phyloP scores from a whole-genome alignment of 2,113 vertebrate species.

The Pelodiscus sinensis region DNA sequence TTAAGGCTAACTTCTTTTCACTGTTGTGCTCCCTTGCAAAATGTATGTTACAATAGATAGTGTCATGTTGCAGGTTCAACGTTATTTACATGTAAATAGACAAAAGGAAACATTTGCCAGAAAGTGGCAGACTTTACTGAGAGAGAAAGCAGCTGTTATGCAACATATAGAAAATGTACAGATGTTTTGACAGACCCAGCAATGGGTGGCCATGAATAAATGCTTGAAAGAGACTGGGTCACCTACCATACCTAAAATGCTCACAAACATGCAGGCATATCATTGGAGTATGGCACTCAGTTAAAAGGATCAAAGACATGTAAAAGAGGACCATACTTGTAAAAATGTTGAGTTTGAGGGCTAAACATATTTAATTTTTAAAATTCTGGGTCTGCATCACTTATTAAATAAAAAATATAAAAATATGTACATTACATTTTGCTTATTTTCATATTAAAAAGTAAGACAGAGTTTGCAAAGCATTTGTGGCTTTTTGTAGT shows the following conservation, averaged over 20 bases:
- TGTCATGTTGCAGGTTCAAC: conserved; percentile 99
- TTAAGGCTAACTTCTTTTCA: conserved; percentile 94
- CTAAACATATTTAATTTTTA: conserved; percentile 89
- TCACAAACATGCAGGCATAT: conserved; percentile 76
- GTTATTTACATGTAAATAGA: conserved; percentile 99
- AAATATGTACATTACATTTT: conserved; percentile 99
- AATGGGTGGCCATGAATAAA: conserved; percentile 77
- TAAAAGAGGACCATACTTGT: conserved; percentile 87
- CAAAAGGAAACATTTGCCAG: conserved; percentile 88
- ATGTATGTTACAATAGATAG: conserved; percentile 99
- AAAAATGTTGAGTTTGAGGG: conserved; percentile 82
- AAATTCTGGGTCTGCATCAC: conserved; percentile 94
- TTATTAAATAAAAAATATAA: conserved; percentile 93
- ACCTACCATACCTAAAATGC: conserved; percentile 74
- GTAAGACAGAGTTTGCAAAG: conserved; percentile 98
- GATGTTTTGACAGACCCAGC: conserved; percentile 88
- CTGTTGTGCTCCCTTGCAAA: conserved; percentile 98
- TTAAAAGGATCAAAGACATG: conserved; percentile 78
- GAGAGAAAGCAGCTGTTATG: conserved; percentile 97
- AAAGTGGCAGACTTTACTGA: conserved; percentile 92
- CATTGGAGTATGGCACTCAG: conserved; percentile 82
- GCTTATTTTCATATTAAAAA: conserved; percentile 99
- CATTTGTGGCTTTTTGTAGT: conserved; percentile 99
- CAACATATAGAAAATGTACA: conserved; percentile 98
- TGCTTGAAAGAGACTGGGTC: conserved; percentile 69